Percentiles rank a stretch among this genome's conserved stretches.
phyloP scores from a whole-genome alignment of 2,797 vertebrate species.

The Linurgus olivaceus region DNA sequence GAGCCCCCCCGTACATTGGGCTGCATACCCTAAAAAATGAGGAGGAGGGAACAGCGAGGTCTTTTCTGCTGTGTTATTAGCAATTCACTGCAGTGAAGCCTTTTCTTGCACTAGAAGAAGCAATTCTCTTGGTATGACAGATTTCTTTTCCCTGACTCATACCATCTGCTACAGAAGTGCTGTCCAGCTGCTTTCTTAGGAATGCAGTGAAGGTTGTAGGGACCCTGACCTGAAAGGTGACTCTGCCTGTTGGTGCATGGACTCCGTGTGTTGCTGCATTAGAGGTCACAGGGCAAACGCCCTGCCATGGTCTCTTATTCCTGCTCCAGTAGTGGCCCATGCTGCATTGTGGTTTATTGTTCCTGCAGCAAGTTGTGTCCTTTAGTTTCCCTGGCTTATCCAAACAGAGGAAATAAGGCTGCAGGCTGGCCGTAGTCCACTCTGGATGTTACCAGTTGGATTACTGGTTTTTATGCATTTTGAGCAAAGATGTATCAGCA shows the following conservation, averaged over 20 bases:
- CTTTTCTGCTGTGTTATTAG: background rate
- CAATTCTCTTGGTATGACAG: background rate
- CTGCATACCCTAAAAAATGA: background rate
- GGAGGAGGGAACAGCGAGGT: background rate
- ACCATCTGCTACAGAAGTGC: background rate
- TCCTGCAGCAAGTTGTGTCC: background rate
- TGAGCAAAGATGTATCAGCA: background rate
- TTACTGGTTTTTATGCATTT: background rate
- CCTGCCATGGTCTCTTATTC: background rate
- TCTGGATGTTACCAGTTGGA: background rate
- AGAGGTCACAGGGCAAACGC: background rate
- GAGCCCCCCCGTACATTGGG: accelerated
- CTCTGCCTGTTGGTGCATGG: accelerated
- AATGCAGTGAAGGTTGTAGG: background rate
- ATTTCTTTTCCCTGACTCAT: background rate
- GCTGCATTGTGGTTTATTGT: background rate
- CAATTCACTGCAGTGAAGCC: background rate
- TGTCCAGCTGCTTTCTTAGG: background rate
- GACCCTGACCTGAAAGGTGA: background rate
- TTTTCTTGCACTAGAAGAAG: background rate
- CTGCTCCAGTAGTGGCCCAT: background rate
- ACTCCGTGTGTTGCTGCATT: accelerated
- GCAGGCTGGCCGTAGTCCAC: background rate
- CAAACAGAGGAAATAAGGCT: accelerated
- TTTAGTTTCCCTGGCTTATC: background rate